Evolutionary conservation across 1,140 invertebrate species (phyloP).

Genomic region (Drosophila lini): DNA sequence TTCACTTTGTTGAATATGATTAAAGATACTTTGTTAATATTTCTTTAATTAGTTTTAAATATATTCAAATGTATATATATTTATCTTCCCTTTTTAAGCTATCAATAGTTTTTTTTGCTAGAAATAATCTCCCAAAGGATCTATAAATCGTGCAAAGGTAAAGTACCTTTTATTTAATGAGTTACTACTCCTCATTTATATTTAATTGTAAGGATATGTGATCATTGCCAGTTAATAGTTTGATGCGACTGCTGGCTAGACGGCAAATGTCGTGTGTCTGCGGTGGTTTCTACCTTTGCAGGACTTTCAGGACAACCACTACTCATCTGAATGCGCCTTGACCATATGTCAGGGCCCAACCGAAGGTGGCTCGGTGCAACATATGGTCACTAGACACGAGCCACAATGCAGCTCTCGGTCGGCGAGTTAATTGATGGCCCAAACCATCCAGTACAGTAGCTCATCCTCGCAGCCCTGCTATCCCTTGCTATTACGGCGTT

Average conservation of each 20-base stretch:
- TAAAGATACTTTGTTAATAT: background rate
- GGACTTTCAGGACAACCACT: conserved; percentile 19
- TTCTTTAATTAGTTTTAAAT: background rate
- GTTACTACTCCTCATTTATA: conserved; percentile 14
- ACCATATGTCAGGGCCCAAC: conserved; percentile 61
- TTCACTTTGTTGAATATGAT: background rate
- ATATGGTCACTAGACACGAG: conserved; percentile 78
- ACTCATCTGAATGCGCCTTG: conserved; percentile 19
- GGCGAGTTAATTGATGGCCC: conserved; percentile 73
- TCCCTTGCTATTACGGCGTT: background rate
- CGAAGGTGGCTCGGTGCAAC: conserved; percentile 51
- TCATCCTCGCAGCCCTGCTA: conserved; percentile 48
- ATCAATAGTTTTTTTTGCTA: background rate
- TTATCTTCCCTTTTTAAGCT: background rate
- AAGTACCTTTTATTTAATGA: background rate
- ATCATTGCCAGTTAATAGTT: conserved; percentile 26
- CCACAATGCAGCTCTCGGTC: conserved; percentile 47
- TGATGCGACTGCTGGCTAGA: conserved; percentile 35
- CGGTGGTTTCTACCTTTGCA: conserved; percentile 15
- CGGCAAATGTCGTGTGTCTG: conserved; percentile 42
- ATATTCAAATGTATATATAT: background rate
- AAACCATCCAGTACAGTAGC: conserved; percentile 52
- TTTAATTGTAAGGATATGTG: conserved; percentile 9
- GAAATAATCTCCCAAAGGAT: background rate
- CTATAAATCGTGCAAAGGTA: conserved; percentile 7